Base-by-base conservation (phyloP, 2,113 vertebrate species). In the Accipiter cooperii region DNA sequence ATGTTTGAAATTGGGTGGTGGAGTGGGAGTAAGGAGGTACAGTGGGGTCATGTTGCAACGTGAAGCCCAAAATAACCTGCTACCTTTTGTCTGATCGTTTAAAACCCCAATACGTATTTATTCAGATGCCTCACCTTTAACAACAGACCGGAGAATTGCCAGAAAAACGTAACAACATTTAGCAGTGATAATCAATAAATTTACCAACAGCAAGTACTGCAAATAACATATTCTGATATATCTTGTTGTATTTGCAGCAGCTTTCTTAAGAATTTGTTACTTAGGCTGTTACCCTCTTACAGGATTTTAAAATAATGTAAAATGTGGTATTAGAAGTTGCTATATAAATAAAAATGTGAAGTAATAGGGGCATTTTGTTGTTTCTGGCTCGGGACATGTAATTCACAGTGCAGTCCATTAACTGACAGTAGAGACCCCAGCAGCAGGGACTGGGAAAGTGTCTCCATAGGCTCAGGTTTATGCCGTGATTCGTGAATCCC, bases 401-500 rank as follows among this genome's bases (percentile, higher is more conserved):
- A 61, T 42, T 85, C 19, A 33, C n/a, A 54, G 36, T 2, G 3
- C 12, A 66, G 65, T 73, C 25, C 15, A 14, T 42, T 47, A 75
- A 46, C 7, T 76, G 65, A 26, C 21, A 69, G 24, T 55, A 60
- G 51, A 38, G 38, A 58, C 7, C 13, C 8, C 19, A 42, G 57
- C 7, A 52, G 8, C n/a, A 46, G 8, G 9, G 5, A 20, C 15
- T n/a, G 8, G 66, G 26, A 87, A 96, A 4, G 40, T 52, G 40
- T 19, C 22, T 73, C 29, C 17, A 15, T 26, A 47, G 33, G 13
- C 17, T 82, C 0, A 2, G 26, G 9, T 74, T 87, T 90, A 28
- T 1, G 1, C n/a, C 0, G 1, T 51, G n/a, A 24, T 61, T 70
- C 0, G 4, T 13, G 25, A 81, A 46, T 28, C 26, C 51, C 40